Evolutionary conservation across 1,140 invertebrate species (phyloP).

Genomic region (Charaxes varanes): DNA sequence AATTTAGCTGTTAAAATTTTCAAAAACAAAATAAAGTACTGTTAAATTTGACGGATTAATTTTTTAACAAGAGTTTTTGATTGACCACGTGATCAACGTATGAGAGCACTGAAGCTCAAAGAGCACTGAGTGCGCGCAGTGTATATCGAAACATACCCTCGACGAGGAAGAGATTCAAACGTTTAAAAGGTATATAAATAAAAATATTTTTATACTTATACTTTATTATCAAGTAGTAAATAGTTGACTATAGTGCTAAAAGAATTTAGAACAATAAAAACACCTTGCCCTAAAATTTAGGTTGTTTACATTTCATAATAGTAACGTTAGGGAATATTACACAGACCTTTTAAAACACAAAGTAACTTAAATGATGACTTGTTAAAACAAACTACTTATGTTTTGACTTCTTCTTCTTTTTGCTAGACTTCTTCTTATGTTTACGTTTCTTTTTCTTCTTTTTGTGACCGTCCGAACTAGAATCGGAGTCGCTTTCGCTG

Average conservation of each 20-base stretch:
- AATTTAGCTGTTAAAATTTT: no score
- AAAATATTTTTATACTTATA: slow-evolving; percentile 5
- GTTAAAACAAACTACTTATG: slow-evolving; percentile 45
- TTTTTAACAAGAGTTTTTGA: no score
- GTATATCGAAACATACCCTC: no score
- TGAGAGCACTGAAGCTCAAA: no score
- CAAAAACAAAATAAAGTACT: no score
- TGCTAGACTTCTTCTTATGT: slow-evolving; percentile 70
- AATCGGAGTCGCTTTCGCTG: slow-evolving; percentile 64
- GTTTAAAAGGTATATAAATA: slow-evolving; percentile 5
- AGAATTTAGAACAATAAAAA: slow-evolving; percentile 17
- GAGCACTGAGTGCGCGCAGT: no score
- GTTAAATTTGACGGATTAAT: no score
- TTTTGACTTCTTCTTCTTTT: slow-evolving; percentile 74
- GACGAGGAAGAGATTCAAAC: no score
- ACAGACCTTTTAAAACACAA: slow-evolving; percentile 21
- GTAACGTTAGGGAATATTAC: slow-evolving; percentile 21
- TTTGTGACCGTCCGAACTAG: slow-evolving; percentile 70
- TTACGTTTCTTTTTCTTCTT: slow-evolving; percentile 73
- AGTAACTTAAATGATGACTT: slow-evolving; percentile 9
- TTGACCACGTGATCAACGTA: no score
- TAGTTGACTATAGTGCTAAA: slow-evolving; percentile 22
- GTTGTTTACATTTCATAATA: slow-evolving; percentile 9
- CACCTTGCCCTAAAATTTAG: slow-evolving; percentile 12
- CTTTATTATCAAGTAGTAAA: slow-evolving; percentile 24